phyloP scores from a whole-genome alignment of 2,113 vertebrate genomes.

The Jaculus jaculus region DNA sequence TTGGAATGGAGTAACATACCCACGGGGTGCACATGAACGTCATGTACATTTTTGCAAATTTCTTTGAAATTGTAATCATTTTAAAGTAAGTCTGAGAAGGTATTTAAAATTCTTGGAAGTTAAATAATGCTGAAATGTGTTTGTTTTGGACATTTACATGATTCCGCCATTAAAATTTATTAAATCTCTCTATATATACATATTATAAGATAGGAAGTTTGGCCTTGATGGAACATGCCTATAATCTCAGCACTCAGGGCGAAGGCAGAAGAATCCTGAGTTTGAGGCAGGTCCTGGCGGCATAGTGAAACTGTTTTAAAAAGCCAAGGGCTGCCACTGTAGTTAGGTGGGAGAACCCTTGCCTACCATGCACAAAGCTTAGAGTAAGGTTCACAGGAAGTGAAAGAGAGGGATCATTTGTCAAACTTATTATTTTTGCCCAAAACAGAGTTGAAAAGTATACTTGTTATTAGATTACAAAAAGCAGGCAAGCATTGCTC shows the following conservation, averaged over 20 bases:
- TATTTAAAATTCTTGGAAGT: constrained; percentile 16
- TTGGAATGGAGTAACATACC: background rate
- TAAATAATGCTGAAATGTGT: constrained; percentile 27
- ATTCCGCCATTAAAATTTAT: constrained; percentile 1
- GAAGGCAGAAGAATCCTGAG: background rate
- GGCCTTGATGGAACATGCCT: background rate
- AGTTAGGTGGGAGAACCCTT: background rate
- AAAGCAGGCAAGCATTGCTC: background rate
- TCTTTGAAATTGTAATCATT: background rate
- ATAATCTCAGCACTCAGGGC: background rate
- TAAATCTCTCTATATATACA: too few species aligned
- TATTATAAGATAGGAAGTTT: background rate
- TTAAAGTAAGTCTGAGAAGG: background rate
- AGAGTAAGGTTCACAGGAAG: background rate
- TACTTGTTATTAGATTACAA: background rate
- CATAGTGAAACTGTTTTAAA: background rate
- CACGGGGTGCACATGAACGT: background rate
- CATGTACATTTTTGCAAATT: background rate
- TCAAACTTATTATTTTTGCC: background rate
- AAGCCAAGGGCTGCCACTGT: background rate
- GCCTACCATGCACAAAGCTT: background rate
- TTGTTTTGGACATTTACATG: background rate
- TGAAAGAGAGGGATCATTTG: background rate
- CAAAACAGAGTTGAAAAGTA: background rate
- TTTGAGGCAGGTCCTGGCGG: background rate